Evolutionary conservation across 2,113 vertebrate species (phyloP).

Genomic region (Centropristis striata): DNA sequence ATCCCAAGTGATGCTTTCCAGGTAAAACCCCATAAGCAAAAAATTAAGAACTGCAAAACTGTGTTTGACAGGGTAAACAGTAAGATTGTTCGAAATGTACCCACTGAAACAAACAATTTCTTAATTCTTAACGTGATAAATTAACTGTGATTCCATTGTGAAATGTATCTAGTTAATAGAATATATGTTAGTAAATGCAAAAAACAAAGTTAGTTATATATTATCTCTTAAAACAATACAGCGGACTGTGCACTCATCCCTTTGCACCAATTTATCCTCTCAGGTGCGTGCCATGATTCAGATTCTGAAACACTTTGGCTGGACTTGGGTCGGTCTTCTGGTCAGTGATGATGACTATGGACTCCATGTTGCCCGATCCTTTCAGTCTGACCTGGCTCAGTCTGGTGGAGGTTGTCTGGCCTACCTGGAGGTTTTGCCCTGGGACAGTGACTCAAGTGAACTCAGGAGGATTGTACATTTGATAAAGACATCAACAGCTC

Average conservation of each 20-base stretch:
- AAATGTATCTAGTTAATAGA: neutral
- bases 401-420: slow-evolving; percentile 63
- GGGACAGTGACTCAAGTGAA: slow-evolving; percentile 47
- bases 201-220: neutral
- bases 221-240: neutral
- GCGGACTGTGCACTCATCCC: neutral
- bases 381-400: neutral
- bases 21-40: neutral
- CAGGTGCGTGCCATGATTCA: slow-evolving; percentile 17
- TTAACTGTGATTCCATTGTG: neutral
- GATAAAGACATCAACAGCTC: slow-evolving; percentile 61
- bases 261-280: neutral
- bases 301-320: slow-evolving; percentile 15
- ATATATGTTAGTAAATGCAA: no score
- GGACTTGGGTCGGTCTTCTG: neutral
- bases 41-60: neutral
- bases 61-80: neutral
- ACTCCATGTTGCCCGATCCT: neutral
- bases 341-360: slow-evolving; percentile 19
- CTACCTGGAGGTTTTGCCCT: slow-evolving; percentile 74
- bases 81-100: neutral
- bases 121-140: neutral
- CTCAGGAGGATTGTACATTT: slow-evolving; percentile 64
- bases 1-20: slow-evolving; percentile 22
- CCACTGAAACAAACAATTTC: neutral